Evolutionary conservation across 2,113 vertebrate genomes (phyloP), one percentile per base, ranked within the genome.

Genomic region (Coryphaenoides rupestris): DNA sequence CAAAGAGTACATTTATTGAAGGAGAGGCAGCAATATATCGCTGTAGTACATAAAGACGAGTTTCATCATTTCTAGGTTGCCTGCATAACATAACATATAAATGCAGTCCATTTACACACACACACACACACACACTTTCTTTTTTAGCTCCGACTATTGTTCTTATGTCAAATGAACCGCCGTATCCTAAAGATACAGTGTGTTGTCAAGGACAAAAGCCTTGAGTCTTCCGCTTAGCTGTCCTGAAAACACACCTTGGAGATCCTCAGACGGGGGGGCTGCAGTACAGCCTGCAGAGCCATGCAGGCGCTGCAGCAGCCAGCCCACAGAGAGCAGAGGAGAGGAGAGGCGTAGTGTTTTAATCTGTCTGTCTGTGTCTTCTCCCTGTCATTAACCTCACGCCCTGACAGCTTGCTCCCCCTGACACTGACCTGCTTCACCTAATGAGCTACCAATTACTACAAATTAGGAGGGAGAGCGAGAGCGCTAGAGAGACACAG

Each of bases 361-460:
- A 80, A 87, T 85, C 82, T 71, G 76, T 83, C 84, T 83, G 68
- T 85, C 81, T 81, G 79, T 64, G 75, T 80, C 86, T 81, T 78
- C 69, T 88, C 77, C 81, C 81, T 79, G 83, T 89, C 82, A 89
- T 91, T 91, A 91, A 89, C 89, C 88, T 73, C 69, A 45, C 66
- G 84, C 79, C 88, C 88, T 84, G 83, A 84, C 82, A 82, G 84
- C 76, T 77, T 90, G 85, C 84, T 85, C 88, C 80, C 77, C 5
- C 63, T 86, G 81, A 90, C 87, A 86, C 85, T 80, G 84, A 86
- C 85, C 86, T 74, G 78, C 75, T 87, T 87, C 88, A 79, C 85
- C 85, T 90, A 89, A 91, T 89, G 83, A 89, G 85, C 81, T 84
- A 84, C 88, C 89, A 90, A 91, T 91, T 90, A 90, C 87, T 84